These are phyloP conservation scores for Pocota personata DNA, from an alignment of 2,888 invertebrate species.

Conservation along the genomic window DNA sequence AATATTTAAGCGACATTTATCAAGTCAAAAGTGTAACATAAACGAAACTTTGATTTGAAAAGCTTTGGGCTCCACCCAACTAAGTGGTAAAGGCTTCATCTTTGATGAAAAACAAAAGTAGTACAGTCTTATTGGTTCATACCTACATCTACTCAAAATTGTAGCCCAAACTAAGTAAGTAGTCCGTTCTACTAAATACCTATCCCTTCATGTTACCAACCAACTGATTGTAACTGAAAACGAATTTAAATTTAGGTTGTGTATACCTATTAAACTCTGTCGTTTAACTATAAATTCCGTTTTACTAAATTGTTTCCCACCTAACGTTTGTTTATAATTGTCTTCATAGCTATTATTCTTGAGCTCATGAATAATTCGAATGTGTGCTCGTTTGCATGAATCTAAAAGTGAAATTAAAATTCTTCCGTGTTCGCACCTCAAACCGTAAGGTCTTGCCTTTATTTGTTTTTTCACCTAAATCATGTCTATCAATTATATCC, in stretches of 20 bases:
- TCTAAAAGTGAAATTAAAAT: slow-evolving; percentile 74
- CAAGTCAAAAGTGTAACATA: too few relatives aligned
- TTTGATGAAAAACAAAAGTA: too few relatives aligned
- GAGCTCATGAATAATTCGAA: slow-evolving; percentile 55
- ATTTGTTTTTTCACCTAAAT: slow-evolving; percentile 52
- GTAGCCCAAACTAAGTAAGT: too few relatives aligned
- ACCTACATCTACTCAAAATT: too few relatives aligned
- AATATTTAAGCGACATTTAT: too few relatives aligned
- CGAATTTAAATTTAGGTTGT: not conserved
- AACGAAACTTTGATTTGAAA: too few relatives aligned
- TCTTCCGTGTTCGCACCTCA: slow-evolving; percentile 59
- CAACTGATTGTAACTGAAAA: not conserved
- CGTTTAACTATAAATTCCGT: too few relatives aligned
- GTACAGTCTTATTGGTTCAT: too few relatives aligned
- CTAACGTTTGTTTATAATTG: not conserved
- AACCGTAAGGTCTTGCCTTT: slow-evolving; percentile 62
- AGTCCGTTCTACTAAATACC: not conserved
- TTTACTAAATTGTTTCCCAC: not conserved
- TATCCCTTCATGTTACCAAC: too few relatives aligned
- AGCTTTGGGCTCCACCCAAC: too few relatives aligned
- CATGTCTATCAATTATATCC: slow-evolving; percentile 45
- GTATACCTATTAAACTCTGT: not conserved
- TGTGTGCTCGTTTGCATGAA: slow-evolving; percentile 44
- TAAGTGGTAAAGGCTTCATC: too few relatives aligned
- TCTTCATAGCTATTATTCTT: not conserved